Percentiles rank a stretch among this genome's conserved stretches.
These are phyloP conservation scores for Edolisoma coerulescens DNA, from an alignment of 2,113 vertebrate genomes.

Conservation along the genomic window DNA sequence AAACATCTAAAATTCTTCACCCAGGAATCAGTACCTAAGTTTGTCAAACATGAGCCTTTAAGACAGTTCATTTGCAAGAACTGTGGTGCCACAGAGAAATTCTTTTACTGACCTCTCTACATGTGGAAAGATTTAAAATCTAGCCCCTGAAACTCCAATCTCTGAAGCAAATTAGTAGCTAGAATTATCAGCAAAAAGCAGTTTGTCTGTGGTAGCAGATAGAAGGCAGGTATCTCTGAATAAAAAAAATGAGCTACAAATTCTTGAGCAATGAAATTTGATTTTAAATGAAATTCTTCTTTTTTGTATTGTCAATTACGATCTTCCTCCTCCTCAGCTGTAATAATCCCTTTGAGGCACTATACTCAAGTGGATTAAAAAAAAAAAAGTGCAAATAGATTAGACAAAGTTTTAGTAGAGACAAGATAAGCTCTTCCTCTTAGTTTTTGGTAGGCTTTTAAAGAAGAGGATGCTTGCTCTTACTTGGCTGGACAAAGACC, in stretches of 20 bases:
- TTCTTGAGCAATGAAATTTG: neutral
- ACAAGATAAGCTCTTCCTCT: neutral
- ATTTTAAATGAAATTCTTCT: neutral
- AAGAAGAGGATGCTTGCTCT: neutral
- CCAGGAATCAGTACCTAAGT: neutral
- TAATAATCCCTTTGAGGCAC: neutral
- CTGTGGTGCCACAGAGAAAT: neutral
- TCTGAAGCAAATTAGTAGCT: constrained; percentile 25
- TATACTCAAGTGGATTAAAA: neutral
- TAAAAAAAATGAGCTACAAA: neutral
- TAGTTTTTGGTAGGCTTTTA: neutral
- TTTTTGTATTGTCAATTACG: neutral
- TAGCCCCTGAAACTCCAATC: constrained; percentile 6
- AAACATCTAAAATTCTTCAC: neutral
- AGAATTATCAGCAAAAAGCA: constrained; percentile 45
- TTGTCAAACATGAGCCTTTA: fast-evolving
- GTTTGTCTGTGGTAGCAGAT: neutral
- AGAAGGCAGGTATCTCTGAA: constrained; percentile 2
- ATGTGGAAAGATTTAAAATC: neutral
- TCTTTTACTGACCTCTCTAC: constrained; percentile 7
- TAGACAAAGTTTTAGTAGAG: neutral
- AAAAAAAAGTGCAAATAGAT: neutral
- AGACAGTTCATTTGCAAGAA: neutral
- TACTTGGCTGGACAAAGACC: neutral
- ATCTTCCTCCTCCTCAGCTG: neutral